Base-by-base conservation (phyloP, 2,113 vertebrate species). In the Bujurquina vittata region DNA sequence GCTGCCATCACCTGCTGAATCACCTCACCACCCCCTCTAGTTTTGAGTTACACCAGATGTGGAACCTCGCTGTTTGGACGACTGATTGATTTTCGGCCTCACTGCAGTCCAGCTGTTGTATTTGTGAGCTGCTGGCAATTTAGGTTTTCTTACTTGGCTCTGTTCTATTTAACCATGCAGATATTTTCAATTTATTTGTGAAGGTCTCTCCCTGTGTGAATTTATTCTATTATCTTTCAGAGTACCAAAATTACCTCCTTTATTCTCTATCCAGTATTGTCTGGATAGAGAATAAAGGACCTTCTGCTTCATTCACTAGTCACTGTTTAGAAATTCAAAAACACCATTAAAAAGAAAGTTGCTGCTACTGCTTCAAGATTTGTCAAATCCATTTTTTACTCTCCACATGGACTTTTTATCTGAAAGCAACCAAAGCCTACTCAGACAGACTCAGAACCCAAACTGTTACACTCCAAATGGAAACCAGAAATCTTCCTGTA, bases 1-100 rank as follows among this genome's bases (percentile, higher is more conserved):
- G 81, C 94, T 96, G 94, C 96, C 96, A 96, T 97, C 96, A 98
- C 96, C 96, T 97, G 96, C 95, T 95, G 96, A 95, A 97, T 95
- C 84, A 93, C 58, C 94, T 59, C 75, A 46, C 75, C 23, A 57
- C 75, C 62, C 85, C 59, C 43, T 77, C 29, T 46, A 46, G 85
- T 80, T 86, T 94, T 96, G 96, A 97, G 94, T 96, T 96, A 94
- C 96, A 96, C 96, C 97, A 98, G 97, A 98, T 99, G 97, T 97
- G 95, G 83, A 85, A 88, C 89, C 95, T 95, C 88, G 93, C 95
- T 93, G 95, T 94, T 95, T 93, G 92, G 94, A 96, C 89, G 92
- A 95, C 96, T 97, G 97, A 98, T 97, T 97, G 96, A 96, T 97
- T 95, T 97, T 96, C 86, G 89, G 94, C 89, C 93, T 90, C 94